A percentile compares a stretch with the other conserved stretches of the same genome.
Conservation (phyloP, 2,888 invertebrate species). For the Gymnoscelis rufifasciata region DNA sequence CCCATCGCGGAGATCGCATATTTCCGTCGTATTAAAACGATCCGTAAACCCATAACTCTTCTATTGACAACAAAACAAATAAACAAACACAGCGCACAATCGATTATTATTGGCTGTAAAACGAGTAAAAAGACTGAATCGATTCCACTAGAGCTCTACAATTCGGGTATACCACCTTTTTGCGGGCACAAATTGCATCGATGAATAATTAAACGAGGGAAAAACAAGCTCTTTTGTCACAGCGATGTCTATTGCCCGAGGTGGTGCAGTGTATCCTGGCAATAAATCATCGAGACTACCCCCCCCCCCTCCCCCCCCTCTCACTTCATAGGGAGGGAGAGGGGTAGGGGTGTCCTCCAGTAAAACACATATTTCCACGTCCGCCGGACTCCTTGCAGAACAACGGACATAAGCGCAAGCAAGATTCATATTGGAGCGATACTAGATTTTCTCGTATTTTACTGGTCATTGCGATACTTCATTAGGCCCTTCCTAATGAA, state of each 20-base stretch:
- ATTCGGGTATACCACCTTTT: no score
- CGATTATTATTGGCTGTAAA: no score
- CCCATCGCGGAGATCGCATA: no score
- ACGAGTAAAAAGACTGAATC: no score
- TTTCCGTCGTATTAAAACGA: no score
- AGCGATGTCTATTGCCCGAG: conserved; percentile 25
- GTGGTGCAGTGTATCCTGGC: conserved; percentile 32
- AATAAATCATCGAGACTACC: conserved; percentile 45
- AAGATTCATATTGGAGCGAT: conserved; percentile 19
- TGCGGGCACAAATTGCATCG: conserved; percentile 5
- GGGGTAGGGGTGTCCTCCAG: conserved; percentile 7
- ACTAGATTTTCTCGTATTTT: conserved; percentile 14
- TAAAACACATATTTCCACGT: conserved; percentile 52
- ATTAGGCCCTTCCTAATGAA: no score
- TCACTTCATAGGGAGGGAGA: no score
- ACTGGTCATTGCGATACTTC: conserved; percentile 9
- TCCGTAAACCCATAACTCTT: neutral
- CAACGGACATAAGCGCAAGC: conserved; percentile 42
- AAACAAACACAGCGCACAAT: neutral
- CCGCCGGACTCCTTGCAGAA: conserved; percentile 41
- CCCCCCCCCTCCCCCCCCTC: neutral
- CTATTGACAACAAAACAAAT: neutral
- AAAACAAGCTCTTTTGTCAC: conserved; percentile 26
- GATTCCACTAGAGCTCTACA: no score
- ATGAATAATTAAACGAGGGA: conserved; percentile 20